Evolutionary conservation across 2,113 vertebrate genomes (phyloP), one percentile per base, ranked within the genome.

Genomic region (Taurulus bubalis): DNA sequence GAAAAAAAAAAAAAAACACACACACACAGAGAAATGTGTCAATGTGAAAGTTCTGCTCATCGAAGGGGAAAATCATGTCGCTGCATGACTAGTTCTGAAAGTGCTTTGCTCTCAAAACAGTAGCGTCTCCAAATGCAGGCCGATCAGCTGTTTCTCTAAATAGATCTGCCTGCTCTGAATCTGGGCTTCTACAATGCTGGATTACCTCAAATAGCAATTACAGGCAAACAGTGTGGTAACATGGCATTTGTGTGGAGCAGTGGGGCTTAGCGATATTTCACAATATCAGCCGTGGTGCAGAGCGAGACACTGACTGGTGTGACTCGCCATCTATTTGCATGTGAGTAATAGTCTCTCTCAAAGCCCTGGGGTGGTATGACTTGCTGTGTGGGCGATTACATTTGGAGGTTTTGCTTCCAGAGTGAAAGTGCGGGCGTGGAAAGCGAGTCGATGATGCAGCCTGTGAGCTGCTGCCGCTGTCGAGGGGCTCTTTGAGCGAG

Each of bases 71-170:
- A 91, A 84, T 84, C 71, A 66, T 71, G 49, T 79, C 76, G 88
- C 78, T 69, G 71, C 75, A 72, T 79, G 68, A 89, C 83, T 85
- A 71, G 77, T 87, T 87, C 62, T 84, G 80, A 91, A 87, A 90
- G 76, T 71, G 75, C 69, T 65, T 60, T 53, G 24, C 77, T 81
- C 63, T 81, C 80, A 85, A 85, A 85, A 72, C 77, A 82, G 82
- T 36, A 73, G 71, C 47, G 77, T 75, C 88, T 89, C 82, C 80
- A 81, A 81, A 90, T 86, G 67, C 77, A 69, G 45, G 64, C 67
- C 40, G 78, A 89, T 94, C 90, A 92, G 91, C 89, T 91, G 86
- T 88, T 89, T 90, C 86, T 66, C 71, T 80, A 79, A 83, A 86
- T 86, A 90, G 88, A 79, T 24, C 45, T 40, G 76, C 11, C 42